phyloP scores from a whole-genome alignment of 2,113 vertebrate genomes.

The Lucifuga dentata region DNA sequence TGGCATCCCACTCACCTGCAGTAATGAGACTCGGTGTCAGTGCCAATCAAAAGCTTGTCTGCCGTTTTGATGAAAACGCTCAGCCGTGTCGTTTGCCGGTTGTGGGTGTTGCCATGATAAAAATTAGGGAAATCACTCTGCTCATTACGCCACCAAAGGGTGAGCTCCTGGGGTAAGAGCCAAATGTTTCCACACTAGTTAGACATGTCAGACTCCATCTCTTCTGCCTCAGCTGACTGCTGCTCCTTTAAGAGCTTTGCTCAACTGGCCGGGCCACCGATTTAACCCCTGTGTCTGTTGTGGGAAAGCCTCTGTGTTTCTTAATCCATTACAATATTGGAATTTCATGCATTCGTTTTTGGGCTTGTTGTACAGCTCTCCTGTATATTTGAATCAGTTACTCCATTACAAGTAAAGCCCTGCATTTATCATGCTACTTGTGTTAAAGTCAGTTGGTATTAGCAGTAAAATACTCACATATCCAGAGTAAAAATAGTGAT shows the following conservation, averaged over 20 bases:
- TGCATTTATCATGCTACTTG: too few relatives aligned
- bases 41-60: constrained; percentile 82
- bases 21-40: constrained; percentile 90
- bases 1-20: constrained; percentile 86
- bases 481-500: too few relatives aligned
- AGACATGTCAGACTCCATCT: constrained; percentile 76
- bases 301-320: constrained; percentile 47
- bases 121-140: constrained; percentile 82
- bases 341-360: constrained; percentile 35
- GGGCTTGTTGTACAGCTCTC: constrained; percentile 24
- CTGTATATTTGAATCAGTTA: too few relatives aligned
- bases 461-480: too few relatives aligned
- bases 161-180: constrained; percentile 70
- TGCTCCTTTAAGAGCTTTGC: constrained; percentile 73
- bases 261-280: constrained; percentile 58
- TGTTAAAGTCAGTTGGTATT: too few relatives aligned
- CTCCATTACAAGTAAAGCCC: too few relatives aligned
- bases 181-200: constrained; percentile 78
- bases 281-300: constrained; percentile 66
- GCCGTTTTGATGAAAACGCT: constrained; percentile 78
- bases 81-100: constrained; percentile 71
- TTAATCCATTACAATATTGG: constrained; percentile 48
- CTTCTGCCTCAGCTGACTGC: constrained; percentile 69
- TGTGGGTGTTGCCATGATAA: constrained; percentile 62
- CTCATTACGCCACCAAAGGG: constrained; percentile 80